Evolutionary conservation across 2,113 vertebrate genomes (phyloP).

Genomic region (Gavialis gangeticus): DNA sequence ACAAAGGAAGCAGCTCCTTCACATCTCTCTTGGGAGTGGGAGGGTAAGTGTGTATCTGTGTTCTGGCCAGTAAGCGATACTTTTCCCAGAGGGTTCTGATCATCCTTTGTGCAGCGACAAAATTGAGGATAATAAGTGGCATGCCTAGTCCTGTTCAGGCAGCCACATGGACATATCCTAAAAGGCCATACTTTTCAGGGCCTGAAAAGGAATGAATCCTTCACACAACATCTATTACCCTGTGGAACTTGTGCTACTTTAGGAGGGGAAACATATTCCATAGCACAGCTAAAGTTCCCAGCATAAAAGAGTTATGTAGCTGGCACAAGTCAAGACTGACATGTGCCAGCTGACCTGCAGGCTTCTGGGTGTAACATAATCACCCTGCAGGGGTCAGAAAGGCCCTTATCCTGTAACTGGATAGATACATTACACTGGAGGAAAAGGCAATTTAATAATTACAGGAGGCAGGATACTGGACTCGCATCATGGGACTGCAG

Average conservation of each 20-base stretch:
- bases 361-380: neutral
- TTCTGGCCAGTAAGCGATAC: neutral
- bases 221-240: neutral
- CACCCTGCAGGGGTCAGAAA: neutral
- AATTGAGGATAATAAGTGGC: neutral
- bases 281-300: neutral
- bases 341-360: neutral
- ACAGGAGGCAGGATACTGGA: neutral
- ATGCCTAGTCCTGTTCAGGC: neutral
- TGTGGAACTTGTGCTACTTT: accelerated
- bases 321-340: too few relatives aligned
- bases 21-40: neutral
- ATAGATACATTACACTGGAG: neutral
- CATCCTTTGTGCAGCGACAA: neutral
- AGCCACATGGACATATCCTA: neutral
- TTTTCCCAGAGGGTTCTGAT: neutral
- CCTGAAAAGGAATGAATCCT: neutral
- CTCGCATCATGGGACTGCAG: neutral
- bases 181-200: neutral
- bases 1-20: neutral
- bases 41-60: neutral
- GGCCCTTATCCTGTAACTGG: accelerated
- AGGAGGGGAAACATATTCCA: neutral
- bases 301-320: neutral
- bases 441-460: neutral